Base-by-base conservation (phyloP, 2,888 invertebrate species). In the Ephialtes manifestator region DNA sequence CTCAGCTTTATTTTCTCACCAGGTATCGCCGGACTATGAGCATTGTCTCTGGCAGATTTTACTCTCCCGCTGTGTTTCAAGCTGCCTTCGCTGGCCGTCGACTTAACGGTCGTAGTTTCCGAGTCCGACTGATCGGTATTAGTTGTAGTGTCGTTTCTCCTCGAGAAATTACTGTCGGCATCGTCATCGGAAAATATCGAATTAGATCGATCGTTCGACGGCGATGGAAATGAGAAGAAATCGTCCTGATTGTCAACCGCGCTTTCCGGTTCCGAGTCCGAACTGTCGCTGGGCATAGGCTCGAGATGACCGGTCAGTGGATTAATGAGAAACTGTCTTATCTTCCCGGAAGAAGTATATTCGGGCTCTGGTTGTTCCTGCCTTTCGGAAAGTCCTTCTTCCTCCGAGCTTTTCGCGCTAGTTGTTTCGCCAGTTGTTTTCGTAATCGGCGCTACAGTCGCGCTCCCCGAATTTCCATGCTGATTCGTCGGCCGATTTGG, bases 281-380 rank as follows among this genome's bases (percentile, higher is more conserved):
- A 96, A 84, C 96, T 96, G 87, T 96, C 96, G 89, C 96, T 96
- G 39, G 97, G 96, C 94, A 97, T 97, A 2, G 97, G 96, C 91
- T 98, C 98, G 91, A 98, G 95, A 92, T 97, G 97, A 55, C 98
- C 97, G 87, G 98, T 98, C 86, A 98, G 95, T 0, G 98, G 98
- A 95, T 98, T 98, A 89, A 98, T 98, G 63, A 98, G 96, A 95
- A 97, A 97, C 94, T 97, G 97, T 90, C 96, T 96, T 93, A 96
- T 96, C 91, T 96, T 96, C 83, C 96, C 96, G 83, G 95, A 95
- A 67, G 96, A 96, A 74, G 96, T 96, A 83, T 95, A 93, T 68
- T 92, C 95, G 7, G 93, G 93, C 93, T 92, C 96, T 90, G 89
- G 95, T 90, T 90, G 94, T 94, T 81, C 74, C 10, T 76, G 72